phyloP scores from a whole-genome alignment of 2,888 invertebrate genomes.

The Podotricha telesiphe region DNA sequence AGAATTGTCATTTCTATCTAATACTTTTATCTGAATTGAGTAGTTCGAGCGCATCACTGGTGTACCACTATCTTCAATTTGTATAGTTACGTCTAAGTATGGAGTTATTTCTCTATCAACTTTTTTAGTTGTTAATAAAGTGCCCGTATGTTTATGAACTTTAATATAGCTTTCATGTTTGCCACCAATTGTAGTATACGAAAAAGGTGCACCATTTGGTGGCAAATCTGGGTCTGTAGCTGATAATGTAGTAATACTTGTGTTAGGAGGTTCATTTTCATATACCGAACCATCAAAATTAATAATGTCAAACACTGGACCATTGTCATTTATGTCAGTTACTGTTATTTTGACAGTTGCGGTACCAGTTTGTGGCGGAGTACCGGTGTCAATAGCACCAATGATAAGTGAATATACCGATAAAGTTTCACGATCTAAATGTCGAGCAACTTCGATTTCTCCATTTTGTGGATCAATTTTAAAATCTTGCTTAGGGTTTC shows the following conservation, averaged over 20 bases:
- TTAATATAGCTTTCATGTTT: conserved; percentile 89
- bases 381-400: conserved; percentile 94
- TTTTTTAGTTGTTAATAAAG: conserved; percentile 89
- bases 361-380: conserved; percentile 96
- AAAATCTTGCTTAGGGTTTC: conserved; percentile 92
- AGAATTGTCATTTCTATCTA: conserved; percentile 96
- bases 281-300: conserved; percentile 89
- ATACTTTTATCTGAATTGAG: conserved; percentile 88
- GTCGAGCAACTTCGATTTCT: conserved; percentile 89
- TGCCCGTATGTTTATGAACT: conserved; percentile 91
- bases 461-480: conserved; percentile 94
- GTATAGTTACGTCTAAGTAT: conserved; percentile 88
- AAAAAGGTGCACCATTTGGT: conserved; percentile 95
- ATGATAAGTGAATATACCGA: conserved; percentile 89
- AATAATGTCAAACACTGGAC: conserved; percentile 90
- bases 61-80: conserved; percentile 94
- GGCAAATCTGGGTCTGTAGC: conserved; percentile 95
- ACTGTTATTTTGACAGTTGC: conserved; percentile 91
- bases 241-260: conserved; percentile 91
- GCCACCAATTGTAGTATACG: conserved; percentile 90
- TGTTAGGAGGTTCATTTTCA: conserved; percentile 94
- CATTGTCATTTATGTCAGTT: conserved; percentile 96
- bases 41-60: conserved; percentile 93
- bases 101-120: conserved; percentile 93
- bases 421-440: conserved; percentile 91